A percentile compares a stretch with the other conserved stretches of the same genome.
These are phyloP conservation scores for Haplochromis burtoni DNA, from an alignment of 2,113 vertebrate genomes.

Conservation along the genomic window DNA sequence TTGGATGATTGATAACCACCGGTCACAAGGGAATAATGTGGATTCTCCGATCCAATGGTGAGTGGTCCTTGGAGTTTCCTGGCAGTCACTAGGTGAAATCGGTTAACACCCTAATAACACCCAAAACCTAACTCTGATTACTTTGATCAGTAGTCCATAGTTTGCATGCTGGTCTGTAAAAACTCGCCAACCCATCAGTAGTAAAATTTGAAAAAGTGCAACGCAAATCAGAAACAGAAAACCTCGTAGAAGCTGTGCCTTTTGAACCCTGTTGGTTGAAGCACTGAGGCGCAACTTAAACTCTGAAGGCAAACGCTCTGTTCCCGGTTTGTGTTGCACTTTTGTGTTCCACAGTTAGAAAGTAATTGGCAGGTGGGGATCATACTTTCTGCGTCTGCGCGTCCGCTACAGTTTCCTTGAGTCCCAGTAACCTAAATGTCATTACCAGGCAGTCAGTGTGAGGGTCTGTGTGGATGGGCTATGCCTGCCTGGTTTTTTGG, in stretches of 20 bases:
- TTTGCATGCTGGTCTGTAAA: background rate
- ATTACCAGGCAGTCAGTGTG: background rate
- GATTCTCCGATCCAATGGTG: rapidly evolving
- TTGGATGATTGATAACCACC: background rate
- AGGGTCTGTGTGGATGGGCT: background rate
- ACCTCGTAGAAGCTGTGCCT: background rate
- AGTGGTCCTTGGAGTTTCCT: background rate
- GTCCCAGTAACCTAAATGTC: background rate
- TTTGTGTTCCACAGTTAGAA: background rate
- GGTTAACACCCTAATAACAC: background rate
- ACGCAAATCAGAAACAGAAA: background rate
- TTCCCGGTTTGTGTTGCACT: background rate
- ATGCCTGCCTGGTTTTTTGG: background rate
- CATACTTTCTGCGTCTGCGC: background rate
- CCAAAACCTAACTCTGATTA: background rate
- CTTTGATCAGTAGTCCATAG: background rate
- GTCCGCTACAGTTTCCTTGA: background rate
- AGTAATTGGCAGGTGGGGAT: background rate
- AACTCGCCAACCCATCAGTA: rapidly evolving
- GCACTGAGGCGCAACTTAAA: background rate
- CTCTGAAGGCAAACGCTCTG: background rate
- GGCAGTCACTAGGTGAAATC: rapidly evolving
- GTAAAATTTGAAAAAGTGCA: background rate
- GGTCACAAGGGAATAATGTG: background rate
- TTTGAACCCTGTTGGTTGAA: background rate